These are phyloP conservation scores for Eidolon helvum DNA, from an alignment of 2,113 vertebrate species.

Conservation along the genomic window DNA sequence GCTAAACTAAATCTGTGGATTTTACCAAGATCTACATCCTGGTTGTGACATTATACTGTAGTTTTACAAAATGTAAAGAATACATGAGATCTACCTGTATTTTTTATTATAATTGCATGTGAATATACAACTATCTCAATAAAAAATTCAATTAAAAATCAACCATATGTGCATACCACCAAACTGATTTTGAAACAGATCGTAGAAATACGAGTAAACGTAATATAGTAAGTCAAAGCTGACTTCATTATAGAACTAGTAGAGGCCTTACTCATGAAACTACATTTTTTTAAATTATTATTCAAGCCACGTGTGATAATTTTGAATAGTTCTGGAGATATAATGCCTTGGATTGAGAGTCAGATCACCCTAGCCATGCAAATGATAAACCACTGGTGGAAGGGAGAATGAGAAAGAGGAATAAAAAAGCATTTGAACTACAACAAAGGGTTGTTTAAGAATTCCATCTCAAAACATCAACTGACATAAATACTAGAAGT, in stretches of 20 bases:
- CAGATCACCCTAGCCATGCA: background rate
- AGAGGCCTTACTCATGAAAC: background rate
- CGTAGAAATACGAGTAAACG: background rate
- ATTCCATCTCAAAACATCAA: slow-evolving; percentile 12
- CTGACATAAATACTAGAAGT: background rate
- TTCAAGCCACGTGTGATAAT: background rate
- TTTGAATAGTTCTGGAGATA: background rate
- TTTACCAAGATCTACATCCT: background rate
- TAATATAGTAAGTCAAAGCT: background rate
- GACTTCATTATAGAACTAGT: background rate
- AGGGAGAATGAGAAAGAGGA: background rate
- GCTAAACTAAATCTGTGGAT: background rate
- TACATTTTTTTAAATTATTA: background rate
- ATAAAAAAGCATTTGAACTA: background rate
- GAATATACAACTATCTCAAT: background rate
- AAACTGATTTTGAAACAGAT: background rate
- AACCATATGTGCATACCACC: background rate
- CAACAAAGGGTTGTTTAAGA: background rate
- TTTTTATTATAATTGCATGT: background rate
- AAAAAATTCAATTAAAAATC: background rate
- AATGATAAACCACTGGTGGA: background rate
- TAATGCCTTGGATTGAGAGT: background rate
- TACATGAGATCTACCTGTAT: background rate
- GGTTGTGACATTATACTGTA: background rate
- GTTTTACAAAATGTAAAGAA: background rate